Evolutionary conservation across 1,140 invertebrate species (phyloP), one percentile per base, ranked within the genome.

Genomic region (Drosophila punjabiensis): DNA sequence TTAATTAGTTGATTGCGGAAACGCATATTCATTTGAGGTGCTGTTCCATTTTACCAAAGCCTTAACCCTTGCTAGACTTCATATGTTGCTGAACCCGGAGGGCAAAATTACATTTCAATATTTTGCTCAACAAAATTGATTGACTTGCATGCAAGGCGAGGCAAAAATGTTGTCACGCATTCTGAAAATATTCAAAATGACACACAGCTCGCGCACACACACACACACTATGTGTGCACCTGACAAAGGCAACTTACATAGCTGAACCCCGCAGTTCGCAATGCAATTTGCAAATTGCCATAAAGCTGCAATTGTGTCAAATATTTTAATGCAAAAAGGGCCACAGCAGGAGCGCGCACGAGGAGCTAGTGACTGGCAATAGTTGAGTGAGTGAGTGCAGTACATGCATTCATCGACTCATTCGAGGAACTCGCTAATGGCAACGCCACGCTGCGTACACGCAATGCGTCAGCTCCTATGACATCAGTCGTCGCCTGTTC

Each of bases 301-400:
- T 61, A 75, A 69, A 79, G 62, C 79, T 58, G 66, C 76, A 62
- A 80, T 83, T 68, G 71, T 83, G 65, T 70, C 76, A 87, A 79
- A 81, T 80, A 77, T 83, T 88, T 80, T 83, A 88, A 88, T 88
- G 86, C 75, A 77, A 87, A 80, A 83, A 87, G 61, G 67, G 39
- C 76, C 58, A 39, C 81, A 63, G 71, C 63, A 62, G 41, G 69
- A 65, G 60, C 71, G 65, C 53, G 60, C 35, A 10, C 45, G 37
- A 24, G 24, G 35, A 41, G 37, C 58, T 68, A 20, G 24, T 45
- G 35, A 68, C 65, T 63, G 47, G 18, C 45, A 43, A 62, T 35
- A 16, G 33, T 13, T 32, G 50, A 7, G 20, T 35, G 11, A 47
- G 45, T 41, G 50, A 43, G 16, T 48, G 30, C 24, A 24, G 37